Conservation (phyloP, 2,113 vertebrate genomes). For the Clinocottus analis region DNA sequence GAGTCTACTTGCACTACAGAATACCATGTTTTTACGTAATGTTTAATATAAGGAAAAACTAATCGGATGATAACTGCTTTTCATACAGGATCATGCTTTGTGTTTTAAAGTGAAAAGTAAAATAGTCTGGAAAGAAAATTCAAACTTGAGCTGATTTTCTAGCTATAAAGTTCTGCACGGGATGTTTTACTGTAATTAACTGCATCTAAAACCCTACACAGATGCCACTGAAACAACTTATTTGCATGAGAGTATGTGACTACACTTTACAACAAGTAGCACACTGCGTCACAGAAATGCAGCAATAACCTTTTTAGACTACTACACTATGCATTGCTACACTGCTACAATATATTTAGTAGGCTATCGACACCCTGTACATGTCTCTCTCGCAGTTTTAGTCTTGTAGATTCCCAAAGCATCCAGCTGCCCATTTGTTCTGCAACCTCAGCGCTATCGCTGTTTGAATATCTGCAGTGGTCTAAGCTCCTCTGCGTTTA, state of each 20-base stretch:
- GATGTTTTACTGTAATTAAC: slow-evolving; percentile 19
- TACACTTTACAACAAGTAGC: not conserved
- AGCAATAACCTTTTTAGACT: not conserved
- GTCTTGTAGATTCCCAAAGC: slow-evolving; percentile 30
- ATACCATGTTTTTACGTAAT: not conserved
- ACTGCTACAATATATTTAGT: too few species aligned
- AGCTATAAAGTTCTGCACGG: not conserved
- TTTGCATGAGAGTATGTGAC: not conserved
- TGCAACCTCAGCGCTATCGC: slow-evolving; percentile 64
- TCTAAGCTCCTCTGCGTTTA: slow-evolving; percentile 8
- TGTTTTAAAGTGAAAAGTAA: not conserved
- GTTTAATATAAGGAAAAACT: not conserved
- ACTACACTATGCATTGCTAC: too few species aligned
- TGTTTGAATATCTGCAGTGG: slow-evolving; percentile 54
- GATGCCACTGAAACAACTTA: not conserved
- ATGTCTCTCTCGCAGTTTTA: slow-evolving; percentile 23
- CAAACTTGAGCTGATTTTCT: not conserved
- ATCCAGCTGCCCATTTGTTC: slow-evolving; percentile 27
- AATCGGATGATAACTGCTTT: not conserved
- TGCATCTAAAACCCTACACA: not conserved
- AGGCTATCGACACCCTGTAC: not conserved
- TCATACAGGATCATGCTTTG: not conserved
- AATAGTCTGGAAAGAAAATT: not conserved
- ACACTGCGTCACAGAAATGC: slow-evolving; percentile 1
- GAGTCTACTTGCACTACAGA: not conserved